Evolutionary conservation across 2,113 vertebrate species (phyloP), one percentile per base, ranked within the genome.

Genomic region (Lamprotornis superbus): DNA sequence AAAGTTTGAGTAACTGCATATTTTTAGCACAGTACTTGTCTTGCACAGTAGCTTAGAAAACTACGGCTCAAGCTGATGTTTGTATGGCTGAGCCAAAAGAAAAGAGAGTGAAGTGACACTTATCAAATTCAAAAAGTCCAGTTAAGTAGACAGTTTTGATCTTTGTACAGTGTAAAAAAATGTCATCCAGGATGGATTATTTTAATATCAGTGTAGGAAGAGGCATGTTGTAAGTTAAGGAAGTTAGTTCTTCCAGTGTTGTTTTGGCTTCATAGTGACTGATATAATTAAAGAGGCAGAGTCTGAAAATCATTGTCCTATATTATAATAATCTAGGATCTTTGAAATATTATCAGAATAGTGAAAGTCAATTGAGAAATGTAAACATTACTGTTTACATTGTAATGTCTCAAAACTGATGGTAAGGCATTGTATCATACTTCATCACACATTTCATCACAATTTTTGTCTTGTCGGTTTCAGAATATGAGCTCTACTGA

Each of bases 21-120:
- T 95, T 97, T 95, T 96, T 97, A 95, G 89, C 77, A 85, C 79
- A 73, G 59, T 56, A 20, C 28, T 83, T 86, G 28, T 90, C 93
- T 95, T 90, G 61, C 90, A 75, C 75, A 63, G 18, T 64, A 71
- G 39, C 88, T 89, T 56, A 81, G 49, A 76, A 95, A 87, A 82
- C 37, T 68, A 49, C 23, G 61, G 40, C 25, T 90, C 42, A 75
- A 63, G 59, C 23, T 86, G 64, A 27, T 65, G 30, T 47, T 78
- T 46, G 56, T 84, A 31, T 61, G 21, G 10, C 35, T 83, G 30
- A 18, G 15, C 21, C 75, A 88, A 63, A 90, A 78, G 53, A 64
- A 52, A 67, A 79, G 33, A 64, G 33, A 82, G 30, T 50, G 44
- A 70, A 83, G 37, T 60, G 31, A 42, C 46, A 70, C 55, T 44